phyloP scores from a whole-genome alignment of 1,140 invertebrate genomes.

The Monochamus saltuarius region DNA sequence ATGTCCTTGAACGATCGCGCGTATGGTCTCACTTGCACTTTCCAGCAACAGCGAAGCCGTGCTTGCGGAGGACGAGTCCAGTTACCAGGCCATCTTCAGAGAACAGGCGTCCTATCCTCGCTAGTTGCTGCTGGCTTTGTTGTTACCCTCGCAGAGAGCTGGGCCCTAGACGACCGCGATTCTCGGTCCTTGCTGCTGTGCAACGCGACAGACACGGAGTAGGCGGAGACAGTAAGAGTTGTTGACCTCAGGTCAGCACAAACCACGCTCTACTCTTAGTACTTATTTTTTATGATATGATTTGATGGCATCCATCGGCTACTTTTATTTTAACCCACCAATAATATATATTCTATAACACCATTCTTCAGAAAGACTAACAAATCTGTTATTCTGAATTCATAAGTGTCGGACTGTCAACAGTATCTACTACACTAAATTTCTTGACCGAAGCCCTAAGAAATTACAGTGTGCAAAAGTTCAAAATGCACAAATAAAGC shows the following conservation, averaged over 20 bases:
- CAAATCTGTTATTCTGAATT: too few species aligned
- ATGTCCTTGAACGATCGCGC: slow-evolving; percentile 49
- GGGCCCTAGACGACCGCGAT: slow-evolving; percentile 6
- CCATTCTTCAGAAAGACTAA: too few species aligned
- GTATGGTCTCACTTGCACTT: slow-evolving; percentile 48
- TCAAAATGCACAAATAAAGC: too few species aligned
- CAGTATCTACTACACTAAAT: too few species aligned
- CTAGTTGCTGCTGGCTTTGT: slow-evolving; percentile 4
- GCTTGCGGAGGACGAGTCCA: not conserved
- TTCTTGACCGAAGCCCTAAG: too few species aligned
- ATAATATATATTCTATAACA: too few species aligned
- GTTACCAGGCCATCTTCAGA: slow-evolving; percentile 12
- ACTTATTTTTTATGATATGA: slow-evolving; percentile 29
- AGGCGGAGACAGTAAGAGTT: slow-evolving; percentile 51
- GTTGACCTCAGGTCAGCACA: slow-evolving; percentile 51
- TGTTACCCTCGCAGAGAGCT: slow-evolving; percentile 6
- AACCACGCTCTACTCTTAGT: slow-evolving; percentile 31
- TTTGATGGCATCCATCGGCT: slow-evolving; percentile 7
- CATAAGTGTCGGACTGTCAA: too few species aligned
- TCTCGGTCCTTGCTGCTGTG: slow-evolving; percentile 38
- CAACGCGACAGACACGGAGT: slow-evolving; percentile 46
- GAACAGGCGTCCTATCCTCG: slow-evolving; percentile 9
- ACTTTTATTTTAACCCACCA: too few species aligned
- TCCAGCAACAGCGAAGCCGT: slow-evolving; percentile 33
- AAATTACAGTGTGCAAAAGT: too few species aligned